Evolutionary conservation across 1,140 invertebrate species (phyloP).

Genomic region (Teleopsis dalmanni): DNA sequence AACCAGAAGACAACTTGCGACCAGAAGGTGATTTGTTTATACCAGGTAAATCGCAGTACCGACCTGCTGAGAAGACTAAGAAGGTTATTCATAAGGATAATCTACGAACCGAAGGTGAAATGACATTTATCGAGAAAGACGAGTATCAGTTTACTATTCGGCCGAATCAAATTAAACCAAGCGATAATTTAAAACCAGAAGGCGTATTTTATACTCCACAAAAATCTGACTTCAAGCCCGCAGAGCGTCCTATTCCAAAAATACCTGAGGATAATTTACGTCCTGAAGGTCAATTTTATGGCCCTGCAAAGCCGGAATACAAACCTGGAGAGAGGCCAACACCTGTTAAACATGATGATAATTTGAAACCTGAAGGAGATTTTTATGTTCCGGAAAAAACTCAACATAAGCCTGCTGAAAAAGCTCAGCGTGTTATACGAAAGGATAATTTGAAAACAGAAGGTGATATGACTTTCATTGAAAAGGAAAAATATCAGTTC

Average conservation of each 20-base stretch:
- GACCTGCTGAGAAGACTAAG: slow-evolving; percentile 44
- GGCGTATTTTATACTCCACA: slow-evolving; percentile 56
- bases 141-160: slow-evolving; percentile 48
- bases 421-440: slow-evolving; percentile 38
- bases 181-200: slow-evolving; percentile 55
- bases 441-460: slow-evolving; percentile 46
- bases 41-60: slow-evolving; percentile 28
- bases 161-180: slow-evolving; percentile 49
- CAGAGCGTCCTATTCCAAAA: slow-evolving; percentile 49
- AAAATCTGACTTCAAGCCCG: slow-evolving; percentile 37
- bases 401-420: slow-evolving; percentile 42
- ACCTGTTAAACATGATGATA: slow-evolving; percentile 53
- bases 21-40: slow-evolving; percentile 43
- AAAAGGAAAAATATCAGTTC: slow-evolving; percentile 47
- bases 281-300: slow-evolving; percentile 53
- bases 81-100: slow-evolving; percentile 50
- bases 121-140: slow-evolving; percentile 47
- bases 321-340: slow-evolving; percentile 41
- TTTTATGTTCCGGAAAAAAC: slow-evolving; percentile 40
- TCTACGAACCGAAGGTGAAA: slow-evolving; percentile 50
- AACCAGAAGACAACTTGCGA: slow-evolving; percentile 49
- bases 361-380: slow-evolving; percentile 47
- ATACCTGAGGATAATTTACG: slow-evolving; percentile 53
- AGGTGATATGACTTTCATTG: slow-evolving; percentile 46
- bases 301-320: slow-evolving; percentile 41